Base-by-base conservation (phyloP, 2,888 invertebrate species). In the Ryuthela nishihirai region DNA sequence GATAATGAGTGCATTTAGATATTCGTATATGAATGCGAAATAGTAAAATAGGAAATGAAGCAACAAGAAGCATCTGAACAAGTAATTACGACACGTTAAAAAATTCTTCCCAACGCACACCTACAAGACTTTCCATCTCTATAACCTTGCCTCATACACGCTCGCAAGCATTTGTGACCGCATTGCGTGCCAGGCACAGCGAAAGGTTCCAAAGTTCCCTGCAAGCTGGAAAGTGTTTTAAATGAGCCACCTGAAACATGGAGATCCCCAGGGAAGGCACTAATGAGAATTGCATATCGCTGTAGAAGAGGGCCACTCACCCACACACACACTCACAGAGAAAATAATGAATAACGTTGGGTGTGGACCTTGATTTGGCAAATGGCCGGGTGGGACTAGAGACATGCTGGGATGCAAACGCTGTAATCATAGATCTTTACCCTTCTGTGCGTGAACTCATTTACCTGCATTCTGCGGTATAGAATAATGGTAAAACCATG, bases 281-380 rank as follows among this genome's bases (percentile, higher is more conserved):
- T 55, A 55, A 56, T 50, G 56, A 46, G 50, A 41, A 50, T 50
- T 45, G 50, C 36, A 50, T 50, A 50, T 43, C 50, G 41, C 21
- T 45, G 48, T 43, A 35, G 24, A 45, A 36, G 35, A 38, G 38
- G 48, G 29, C 26, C 20, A 45, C 44, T 39, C 32, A 36, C 38
- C 40, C 38, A 43, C 26, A 21, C 23, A 23, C 45, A 42, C 54
- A 32, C 36, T 43, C 38, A 48, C 41, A 54, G 29, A 42, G 35
- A 55, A 42, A 50, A 47, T 47, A 47, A 50, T 50, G 56, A 50
- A 46, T 49, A 50, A 56, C 39, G 45, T 56, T 56, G 56, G 50
- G 56, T 56, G 56, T 56, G 56, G 50, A 39, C 56, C 56, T 50
- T 50, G 56, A 56, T 56, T 56, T 50, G 39, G 50, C 46, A 50